Evolutionary conservation across 2,797 vertebrate species (phyloP).

Genomic region (Limosa lapponica): DNA sequence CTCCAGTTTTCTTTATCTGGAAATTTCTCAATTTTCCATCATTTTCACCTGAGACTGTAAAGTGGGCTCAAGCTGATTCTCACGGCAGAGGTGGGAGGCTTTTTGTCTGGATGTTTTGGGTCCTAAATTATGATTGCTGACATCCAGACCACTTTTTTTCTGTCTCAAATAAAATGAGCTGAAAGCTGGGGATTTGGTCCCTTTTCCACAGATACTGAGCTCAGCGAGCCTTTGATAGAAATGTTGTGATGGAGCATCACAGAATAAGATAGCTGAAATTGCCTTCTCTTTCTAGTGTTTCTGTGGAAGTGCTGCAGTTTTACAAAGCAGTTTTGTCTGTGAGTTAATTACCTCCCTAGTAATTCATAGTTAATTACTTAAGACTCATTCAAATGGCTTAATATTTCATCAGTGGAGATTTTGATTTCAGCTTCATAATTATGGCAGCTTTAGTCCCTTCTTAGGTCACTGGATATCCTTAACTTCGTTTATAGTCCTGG

Average conservation of each 20-base stretch:
- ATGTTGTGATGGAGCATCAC: not conserved
- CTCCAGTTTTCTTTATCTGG: not conserved
- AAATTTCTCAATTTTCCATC: not conserved
- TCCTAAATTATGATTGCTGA: not conserved
- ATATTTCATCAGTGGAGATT: conserved; percentile 9
- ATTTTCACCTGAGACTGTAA: not conserved
- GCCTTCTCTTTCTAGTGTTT: not conserved
- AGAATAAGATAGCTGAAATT: not conserved
- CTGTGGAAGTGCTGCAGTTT: not conserved
- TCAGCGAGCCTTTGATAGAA: not conserved
- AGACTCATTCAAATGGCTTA: not conserved
- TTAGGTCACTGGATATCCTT: not conserved
- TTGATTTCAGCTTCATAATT: not conserved
- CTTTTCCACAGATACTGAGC: not conserved
- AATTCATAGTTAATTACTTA: not conserved
- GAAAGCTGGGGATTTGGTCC: not conserved
- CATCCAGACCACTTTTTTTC: not conserved
- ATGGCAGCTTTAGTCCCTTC: not conserved
- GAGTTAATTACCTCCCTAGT: not conserved
- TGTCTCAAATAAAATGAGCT: not conserved
- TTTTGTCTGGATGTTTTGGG: not conserved
- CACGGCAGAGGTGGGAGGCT: not conserved
- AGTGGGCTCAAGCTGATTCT: not conserved
- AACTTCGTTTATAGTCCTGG: not conserved
- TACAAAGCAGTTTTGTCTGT: not conserved